These are phyloP conservation scores for Habroteleia sp. DNA, from an alignment of 2,888 invertebrate species.

Conservation along the genomic window DNA sequence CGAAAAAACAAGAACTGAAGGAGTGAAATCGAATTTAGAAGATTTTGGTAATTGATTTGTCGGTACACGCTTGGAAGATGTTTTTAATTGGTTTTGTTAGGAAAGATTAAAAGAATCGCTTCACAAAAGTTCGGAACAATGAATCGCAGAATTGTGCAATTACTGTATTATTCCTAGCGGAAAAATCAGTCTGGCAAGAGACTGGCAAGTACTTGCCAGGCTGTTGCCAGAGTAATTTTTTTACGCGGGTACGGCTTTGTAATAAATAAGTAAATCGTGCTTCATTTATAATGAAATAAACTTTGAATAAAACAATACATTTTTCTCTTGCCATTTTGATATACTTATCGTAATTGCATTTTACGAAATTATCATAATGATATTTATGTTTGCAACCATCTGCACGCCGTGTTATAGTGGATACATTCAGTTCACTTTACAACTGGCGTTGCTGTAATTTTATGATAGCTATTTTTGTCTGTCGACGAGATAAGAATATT, in stretches of 20 bases:
- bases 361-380: slow-evolving; percentile 42
- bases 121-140: slow-evolving; percentile 27
- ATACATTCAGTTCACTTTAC: slow-evolving; percentile 20
- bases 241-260: too few relatives aligned
- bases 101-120: slow-evolving; percentile 47
- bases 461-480: slow-evolving; percentile 52
- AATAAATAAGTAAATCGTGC: slow-evolving; percentile 21
- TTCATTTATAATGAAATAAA: background rate
- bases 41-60: slow-evolving; percentile 64
- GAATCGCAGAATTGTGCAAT: slow-evolving; percentile 26
- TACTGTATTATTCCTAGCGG: slow-evolving; percentile 43
- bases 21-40: slow-evolving; percentile 59
- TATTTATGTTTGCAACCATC: slow-evolving; percentile 8
- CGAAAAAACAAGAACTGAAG: slow-evolving; percentile 36
- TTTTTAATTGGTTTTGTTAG: slow-evolving; percentile 65
- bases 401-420: slow-evolving; percentile 1
- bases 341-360: slow-evolving; percentile 21
- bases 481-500: slow-evolving; percentile 37
- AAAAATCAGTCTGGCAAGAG: too few relatives aligned
- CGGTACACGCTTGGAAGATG: slow-evolving; percentile 43
- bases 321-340: slow-evolving; percentile 1
- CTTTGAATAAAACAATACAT: slow-evolving; percentile 27
- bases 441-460: slow-evolving; percentile 18
- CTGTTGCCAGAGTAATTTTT: too few relatives aligned
- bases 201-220: too few relatives aligned